A percentile compares a stretch with the other conserved stretches of the same genome.
phyloP scores from a whole-genome alignment of 2,888 invertebrate species.

The Drosophila glabriapex region DNA sequence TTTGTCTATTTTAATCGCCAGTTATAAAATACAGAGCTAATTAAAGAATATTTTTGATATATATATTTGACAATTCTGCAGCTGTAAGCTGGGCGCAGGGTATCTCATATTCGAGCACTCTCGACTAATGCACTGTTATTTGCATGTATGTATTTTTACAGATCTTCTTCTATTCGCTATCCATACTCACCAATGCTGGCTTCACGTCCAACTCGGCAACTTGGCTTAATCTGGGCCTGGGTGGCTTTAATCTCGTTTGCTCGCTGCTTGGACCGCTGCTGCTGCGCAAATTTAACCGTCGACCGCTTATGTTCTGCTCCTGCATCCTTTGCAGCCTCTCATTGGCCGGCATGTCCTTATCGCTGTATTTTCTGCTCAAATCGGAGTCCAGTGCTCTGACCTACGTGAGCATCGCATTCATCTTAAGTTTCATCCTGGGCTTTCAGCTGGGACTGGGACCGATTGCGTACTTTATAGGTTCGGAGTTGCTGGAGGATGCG shows the following conservation, averaged over 20 bases:
- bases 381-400: constrained; percentile 86
- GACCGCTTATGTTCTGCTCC: constrained; percentile 89
- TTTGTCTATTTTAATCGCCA: background rate
- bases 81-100: background rate
- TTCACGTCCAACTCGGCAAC: constrained; percentile 87
- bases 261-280: constrained; percentile 88
- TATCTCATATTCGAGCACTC: background rate
- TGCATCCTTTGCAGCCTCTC: constrained; percentile 87
- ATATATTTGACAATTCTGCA: background rate
- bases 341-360: constrained; percentile 87
- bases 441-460: constrained; percentile 95
- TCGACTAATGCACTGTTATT: constrained; percentile 18
- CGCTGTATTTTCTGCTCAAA: constrained; percentile 88
- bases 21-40: background rate
- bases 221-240: constrained; percentile 92
- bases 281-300: constrained; percentile 88
- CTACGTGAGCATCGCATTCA: constrained; percentile 89
- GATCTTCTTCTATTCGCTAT: constrained; percentile 92
- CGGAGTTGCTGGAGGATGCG: constrained; percentile 93
- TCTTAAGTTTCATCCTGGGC: constrained; percentile 90
- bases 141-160: constrained; percentile 86
- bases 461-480: constrained; percentile 94
- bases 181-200: constrained; percentile 90
- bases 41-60: background rate
- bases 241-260: constrained; percentile 89